Percentiles rank a stretch among this genome's conserved stretches.
Evolutionary conservation across 2,797 vertebrate species (phyloP).

Genomic region (Hydrocynus forskahlii): DNA sequence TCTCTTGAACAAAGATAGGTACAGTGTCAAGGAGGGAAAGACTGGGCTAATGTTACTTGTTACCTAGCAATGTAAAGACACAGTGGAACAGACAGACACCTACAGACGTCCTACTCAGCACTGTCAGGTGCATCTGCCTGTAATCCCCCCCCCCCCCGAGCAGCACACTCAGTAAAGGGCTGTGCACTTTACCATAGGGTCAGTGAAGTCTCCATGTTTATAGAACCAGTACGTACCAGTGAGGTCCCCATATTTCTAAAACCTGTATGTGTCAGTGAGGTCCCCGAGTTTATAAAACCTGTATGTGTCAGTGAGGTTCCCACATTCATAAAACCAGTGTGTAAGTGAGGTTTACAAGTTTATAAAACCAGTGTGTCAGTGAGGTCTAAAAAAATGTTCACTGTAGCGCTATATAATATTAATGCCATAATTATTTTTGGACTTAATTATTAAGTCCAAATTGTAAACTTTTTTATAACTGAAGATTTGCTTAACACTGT

Average conservation of each 20-base stretch:
- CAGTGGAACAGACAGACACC: constrained; percentile 44
- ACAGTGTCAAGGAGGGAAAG: constrained; percentile 36
- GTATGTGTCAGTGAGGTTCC: not conserved
- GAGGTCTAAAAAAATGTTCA: not conserved
- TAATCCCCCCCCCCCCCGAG: not conserved
- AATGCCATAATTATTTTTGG: no score
- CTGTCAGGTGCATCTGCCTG: constrained; percentile 45
- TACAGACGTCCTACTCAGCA: constrained; percentile 59
- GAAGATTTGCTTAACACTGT: no score
- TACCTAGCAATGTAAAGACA: constrained; percentile 57
- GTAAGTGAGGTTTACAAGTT: not conserved
- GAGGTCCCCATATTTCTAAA: not conserved
- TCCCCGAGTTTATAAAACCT: not conserved
- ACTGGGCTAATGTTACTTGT: constrained; percentile 57
- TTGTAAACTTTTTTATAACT: no score
- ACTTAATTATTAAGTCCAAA: no score
- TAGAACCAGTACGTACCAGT: no score
- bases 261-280: not conserved
- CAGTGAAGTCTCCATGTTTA: no score
- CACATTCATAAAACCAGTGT: not conserved
- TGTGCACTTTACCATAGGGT: not conserved
- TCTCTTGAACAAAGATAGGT: constrained; percentile 62
- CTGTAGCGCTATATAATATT: no score
- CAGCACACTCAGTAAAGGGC: constrained; percentile 51
- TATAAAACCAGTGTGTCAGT: not conserved